Evolutionary conservation across 2,888 invertebrate genomes (phyloP).

Genomic region (Ophion ventricosus): DNA sequence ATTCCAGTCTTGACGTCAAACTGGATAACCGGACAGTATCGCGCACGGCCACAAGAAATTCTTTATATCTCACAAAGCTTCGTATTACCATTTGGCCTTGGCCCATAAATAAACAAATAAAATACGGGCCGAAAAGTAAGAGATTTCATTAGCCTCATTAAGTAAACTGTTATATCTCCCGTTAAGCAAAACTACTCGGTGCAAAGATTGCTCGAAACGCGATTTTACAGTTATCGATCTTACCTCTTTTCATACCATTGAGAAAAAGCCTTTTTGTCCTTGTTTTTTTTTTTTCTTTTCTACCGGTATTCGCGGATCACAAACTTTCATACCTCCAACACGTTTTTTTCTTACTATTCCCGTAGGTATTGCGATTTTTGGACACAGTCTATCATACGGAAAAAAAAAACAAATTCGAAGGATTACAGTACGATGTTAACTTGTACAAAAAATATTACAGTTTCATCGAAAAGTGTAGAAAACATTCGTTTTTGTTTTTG

Average conservation of each 20-base stretch:
- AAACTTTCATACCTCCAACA: not conserved
- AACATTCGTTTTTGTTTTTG: no score
- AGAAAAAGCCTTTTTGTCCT: not conserved
- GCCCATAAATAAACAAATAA: constrained; percentile 10
- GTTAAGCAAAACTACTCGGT: constrained; percentile 22
- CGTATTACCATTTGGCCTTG: constrained; percentile 40
- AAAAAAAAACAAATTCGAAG: no score
- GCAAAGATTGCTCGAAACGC: constrained; percentile 8
- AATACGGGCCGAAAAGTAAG: not conserved
- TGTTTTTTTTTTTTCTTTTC: not conserved
- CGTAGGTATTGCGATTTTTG: no score
- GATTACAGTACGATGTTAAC: no score
- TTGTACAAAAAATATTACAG: no score
- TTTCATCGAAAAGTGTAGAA: no score
- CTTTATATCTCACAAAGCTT: constrained; percentile 4
- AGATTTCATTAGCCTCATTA: constrained; percentile 12
- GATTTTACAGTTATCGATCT: not conserved
- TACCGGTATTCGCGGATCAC: not conserved
- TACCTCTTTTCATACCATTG: no score
- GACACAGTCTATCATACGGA: no score
- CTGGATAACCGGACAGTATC: not conserved
- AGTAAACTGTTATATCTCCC: constrained; percentile 41
- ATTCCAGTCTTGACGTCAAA: constrained; percentile 20
- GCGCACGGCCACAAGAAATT: not conserved
- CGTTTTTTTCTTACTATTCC: no score